Conservation (phyloP, 2,888 invertebrate genomes). For the Aspidiotus destructor region DNA sequence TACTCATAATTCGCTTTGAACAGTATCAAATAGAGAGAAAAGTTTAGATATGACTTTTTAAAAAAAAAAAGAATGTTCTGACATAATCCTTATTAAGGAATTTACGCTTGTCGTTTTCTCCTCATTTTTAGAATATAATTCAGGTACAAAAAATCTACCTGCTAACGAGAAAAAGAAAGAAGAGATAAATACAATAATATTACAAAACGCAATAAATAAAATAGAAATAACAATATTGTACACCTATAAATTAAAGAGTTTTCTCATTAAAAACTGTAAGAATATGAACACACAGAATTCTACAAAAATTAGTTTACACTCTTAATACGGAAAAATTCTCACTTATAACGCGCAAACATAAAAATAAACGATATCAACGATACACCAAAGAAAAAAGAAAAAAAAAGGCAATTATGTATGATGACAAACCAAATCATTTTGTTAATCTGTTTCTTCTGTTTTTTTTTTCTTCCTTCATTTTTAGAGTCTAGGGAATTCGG, state of each 20-base stretch:
- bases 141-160: too few species aligned
- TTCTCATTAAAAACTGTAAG: conserved; percentile 6
- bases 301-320: conserved; percentile 6
- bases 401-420: too few species aligned
- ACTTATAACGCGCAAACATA: not conserved
- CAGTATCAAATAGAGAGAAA: too few species aligned
- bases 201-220: not conserved
- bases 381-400: not conserved
- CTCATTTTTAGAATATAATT: too few species aligned
- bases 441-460: not conserved
- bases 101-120: too few species aligned
- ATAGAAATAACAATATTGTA: conserved; percentile 2
- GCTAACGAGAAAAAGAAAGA: not conserved
- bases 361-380: not conserved
- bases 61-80: too few species aligned
- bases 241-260: not conserved
- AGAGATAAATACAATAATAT: not conserved
- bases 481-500: not conserved
- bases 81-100: too few species aligned
- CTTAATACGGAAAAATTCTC: conserved; percentile 19
- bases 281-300: conserved; percentile 12
- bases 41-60: too few species aligned
- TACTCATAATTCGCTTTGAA: too few species aligned
- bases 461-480: not conserved
- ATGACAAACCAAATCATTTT: too few species aligned